A percentile compares a stretch with the other conserved stretches of the same genome.
These are phyloP conservation scores for Boloria euphrosyne DNA, from an alignment of 2,888 invertebrate genomes.

Conservation along the genomic window DNA sequence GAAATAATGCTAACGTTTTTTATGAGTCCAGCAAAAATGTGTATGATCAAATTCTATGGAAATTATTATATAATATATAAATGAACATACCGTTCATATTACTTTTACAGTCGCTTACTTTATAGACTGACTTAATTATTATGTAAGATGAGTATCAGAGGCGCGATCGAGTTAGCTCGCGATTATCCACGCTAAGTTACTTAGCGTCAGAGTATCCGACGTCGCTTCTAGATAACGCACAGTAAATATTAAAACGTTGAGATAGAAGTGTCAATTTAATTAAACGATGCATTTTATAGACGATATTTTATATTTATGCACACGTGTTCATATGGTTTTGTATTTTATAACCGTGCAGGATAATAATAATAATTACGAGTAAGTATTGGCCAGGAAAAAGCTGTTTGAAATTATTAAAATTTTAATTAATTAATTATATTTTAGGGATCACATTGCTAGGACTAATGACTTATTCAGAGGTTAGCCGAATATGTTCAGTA, in stretches of 20 bases:
- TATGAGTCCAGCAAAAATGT: too few species aligned
- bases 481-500: too few species aligned
- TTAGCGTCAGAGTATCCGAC: constrained; percentile 50
- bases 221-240: constrained; percentile 46
- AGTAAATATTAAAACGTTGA: constrained; percentile 43
- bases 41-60: too few species aligned
- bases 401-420: too few species aligned
- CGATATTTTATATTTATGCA: background rate
- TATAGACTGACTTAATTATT: constrained; percentile 17
- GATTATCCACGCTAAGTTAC: constrained; percentile 73
- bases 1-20: too few species aligned
- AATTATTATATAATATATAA: background rate
- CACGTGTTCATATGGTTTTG: background rate
- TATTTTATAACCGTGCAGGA: background rate
- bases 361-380: too few species aligned
- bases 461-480: too few species aligned
- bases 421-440: too few species aligned
- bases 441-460: too few species aligned
- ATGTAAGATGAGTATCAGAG: constrained; percentile 48
- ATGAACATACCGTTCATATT: background rate
- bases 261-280: constrained; percentile 41
- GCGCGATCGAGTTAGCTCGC: constrained; percentile 56
- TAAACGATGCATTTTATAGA: background rate
- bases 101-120: background rate
- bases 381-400: too few species aligned